phyloP scores from a whole-genome alignment of 2,113 vertebrate species.

The Tragelaphus scriptus region DNA sequence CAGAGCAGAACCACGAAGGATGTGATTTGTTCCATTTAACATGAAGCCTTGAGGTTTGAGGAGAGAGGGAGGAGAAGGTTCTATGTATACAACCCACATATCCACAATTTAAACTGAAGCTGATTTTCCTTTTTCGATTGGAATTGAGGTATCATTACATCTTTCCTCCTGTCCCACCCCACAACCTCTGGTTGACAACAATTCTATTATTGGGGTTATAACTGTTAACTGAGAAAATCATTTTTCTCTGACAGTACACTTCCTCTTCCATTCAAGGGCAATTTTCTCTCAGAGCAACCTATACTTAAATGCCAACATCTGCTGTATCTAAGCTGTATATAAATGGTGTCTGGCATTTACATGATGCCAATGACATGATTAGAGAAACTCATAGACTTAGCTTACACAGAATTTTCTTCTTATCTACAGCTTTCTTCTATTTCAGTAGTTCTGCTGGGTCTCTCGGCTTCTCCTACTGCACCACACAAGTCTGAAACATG shows the following conservation, averaged over 20 bases:
- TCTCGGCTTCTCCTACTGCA: background rate
- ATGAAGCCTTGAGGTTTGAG: constrained; percentile 58
- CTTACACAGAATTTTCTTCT: constrained; percentile 23
- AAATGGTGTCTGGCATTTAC: constrained; percentile 67
- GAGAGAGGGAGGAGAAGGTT: constrained; percentile 54
- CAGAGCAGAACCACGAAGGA: constrained; percentile 66
- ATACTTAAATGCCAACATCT: constrained; percentile 72
- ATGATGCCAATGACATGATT: constrained; percentile 60
- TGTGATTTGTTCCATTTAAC: constrained; percentile 73
- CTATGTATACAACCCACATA: background rate
- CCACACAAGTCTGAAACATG: background rate
- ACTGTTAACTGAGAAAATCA: constrained; percentile 61
- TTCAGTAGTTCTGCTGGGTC: background rate
- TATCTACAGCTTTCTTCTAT: constrained; percentile 40
- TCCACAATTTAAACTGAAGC: constrained; percentile 38
- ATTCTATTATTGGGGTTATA: constrained; percentile 65
- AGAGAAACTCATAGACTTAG: constrained; percentile 32
- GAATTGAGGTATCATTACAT: constrained; percentile 63
- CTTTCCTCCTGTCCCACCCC: constrained; percentile 36
- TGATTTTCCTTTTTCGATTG: constrained; percentile 52
- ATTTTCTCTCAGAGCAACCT: constrained; percentile 58
- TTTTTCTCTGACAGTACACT: constrained; percentile 63
- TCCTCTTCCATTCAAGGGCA: constrained; percentile 64
- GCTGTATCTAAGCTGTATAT: constrained; percentile 48
- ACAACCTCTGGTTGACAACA: constrained; percentile 59